Conservation (phyloP, 2,113 vertebrate genomes). For the Lophochroa leadbeateri region DNA sequence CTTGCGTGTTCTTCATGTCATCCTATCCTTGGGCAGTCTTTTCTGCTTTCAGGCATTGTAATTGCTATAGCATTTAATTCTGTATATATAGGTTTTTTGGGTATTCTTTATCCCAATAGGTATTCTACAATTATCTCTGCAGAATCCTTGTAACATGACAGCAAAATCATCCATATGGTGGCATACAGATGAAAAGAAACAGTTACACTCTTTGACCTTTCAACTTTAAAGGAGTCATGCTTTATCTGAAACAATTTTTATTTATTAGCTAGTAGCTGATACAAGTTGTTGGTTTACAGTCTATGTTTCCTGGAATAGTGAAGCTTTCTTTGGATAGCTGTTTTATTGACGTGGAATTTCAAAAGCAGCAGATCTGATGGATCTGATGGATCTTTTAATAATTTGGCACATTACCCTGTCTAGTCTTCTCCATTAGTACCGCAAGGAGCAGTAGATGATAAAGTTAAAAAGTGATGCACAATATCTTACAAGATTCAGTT, state of each 20-base stretch:
- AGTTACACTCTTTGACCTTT: background rate
- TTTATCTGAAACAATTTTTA: background rate
- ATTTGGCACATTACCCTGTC: background rate
- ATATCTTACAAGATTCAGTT: background rate
- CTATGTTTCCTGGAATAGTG: background rate
- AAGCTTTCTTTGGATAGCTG: background rate
- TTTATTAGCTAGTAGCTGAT: background rate
- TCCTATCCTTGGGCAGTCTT: background rate
- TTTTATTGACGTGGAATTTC: background rate
- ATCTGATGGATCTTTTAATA: background rate
- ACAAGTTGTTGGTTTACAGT: background rate
- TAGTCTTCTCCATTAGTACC: background rate
- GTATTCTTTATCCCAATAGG: background rate
- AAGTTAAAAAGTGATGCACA: background rate
- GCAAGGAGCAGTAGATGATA: background rate
- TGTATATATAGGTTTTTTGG: background rate
- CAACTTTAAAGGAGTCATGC: background rate
- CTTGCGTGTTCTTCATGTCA: background rate
- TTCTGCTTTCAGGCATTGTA: background rate
- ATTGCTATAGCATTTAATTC: background rate
- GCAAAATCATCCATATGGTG: background rate
- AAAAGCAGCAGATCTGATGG: background rate
- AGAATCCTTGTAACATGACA: background rate
- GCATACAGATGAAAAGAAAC: background rate
- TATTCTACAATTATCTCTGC: background rate